phyloP scores from a whole-genome alignment of 1,140 invertebrate species.

The Diorhabda sublineata region DNA sequence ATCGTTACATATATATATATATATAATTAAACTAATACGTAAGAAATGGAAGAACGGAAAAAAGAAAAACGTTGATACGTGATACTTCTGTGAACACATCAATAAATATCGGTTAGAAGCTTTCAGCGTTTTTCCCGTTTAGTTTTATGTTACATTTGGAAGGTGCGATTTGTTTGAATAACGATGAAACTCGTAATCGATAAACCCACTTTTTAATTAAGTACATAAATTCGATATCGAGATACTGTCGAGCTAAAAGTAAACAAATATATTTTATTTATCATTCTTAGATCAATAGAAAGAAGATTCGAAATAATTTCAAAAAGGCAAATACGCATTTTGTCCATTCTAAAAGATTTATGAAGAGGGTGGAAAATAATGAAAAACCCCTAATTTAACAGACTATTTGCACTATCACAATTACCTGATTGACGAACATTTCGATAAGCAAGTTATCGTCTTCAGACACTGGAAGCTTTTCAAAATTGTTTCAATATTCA shows the following conservation, averaged over 20 bases:
- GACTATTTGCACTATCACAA: too few relatives aligned
- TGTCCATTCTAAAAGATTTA: too few relatives aligned
- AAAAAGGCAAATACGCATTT: too few relatives aligned
- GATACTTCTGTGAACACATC: conserved; percentile 16
- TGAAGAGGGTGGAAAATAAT: too few relatives aligned
- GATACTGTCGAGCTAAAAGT: neutral
- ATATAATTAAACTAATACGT: neutral
- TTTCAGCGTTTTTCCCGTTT: conserved; percentile 6
- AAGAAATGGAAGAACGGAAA: neutral
- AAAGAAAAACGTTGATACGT: conserved; percentile 13
- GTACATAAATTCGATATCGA: neutral
- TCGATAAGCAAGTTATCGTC: too few relatives aligned
- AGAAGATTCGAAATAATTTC: too few relatives aligned
- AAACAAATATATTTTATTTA: neutral
- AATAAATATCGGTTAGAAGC: conserved; percentile 8
- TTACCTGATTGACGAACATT: too few relatives aligned
- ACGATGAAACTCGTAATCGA: neutral
- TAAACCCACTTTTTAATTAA: neutral
- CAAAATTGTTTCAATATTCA: too few relatives aligned
- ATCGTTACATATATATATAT: neutral
- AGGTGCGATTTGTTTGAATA: conserved; percentile 14
- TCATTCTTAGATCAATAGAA: too few relatives aligned
- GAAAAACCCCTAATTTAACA: too few relatives aligned
- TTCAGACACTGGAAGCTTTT: too few relatives aligned
- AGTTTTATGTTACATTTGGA: conserved; percentile 9